Evolutionary conservation across 1,140 invertebrate genomes (phyloP).

Genomic region (Sipha flava): DNA sequence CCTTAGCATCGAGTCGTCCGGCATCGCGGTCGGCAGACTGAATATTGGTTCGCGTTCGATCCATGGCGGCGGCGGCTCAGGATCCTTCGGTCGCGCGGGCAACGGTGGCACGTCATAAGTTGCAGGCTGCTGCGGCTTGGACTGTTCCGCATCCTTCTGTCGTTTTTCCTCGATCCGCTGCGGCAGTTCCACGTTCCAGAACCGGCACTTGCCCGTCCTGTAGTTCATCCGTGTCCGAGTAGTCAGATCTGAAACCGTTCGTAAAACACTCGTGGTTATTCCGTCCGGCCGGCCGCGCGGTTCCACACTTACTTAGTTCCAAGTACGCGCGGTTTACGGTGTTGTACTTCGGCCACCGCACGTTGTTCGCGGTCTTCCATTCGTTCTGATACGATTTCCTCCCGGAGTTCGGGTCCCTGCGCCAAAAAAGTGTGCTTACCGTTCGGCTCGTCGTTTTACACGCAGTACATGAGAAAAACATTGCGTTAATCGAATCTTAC

Average conservation of each 20-base stretch:
- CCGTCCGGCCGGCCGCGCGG: too few species aligned
- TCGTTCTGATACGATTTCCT: slow-evolving; percentile 50
- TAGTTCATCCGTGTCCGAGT: slow-evolving; percentile 46
- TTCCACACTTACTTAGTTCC: slow-evolving; percentile 54
- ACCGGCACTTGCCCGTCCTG: slow-evolving; percentile 55
- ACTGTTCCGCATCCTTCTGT: slow-evolving; percentile 26
- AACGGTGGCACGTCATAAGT: neutral
- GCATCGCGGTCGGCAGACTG: neutral
- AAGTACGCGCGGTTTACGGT: slow-evolving; percentile 61
- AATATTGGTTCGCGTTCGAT: slow-evolving; percentile 26
- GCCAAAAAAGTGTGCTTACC: too few species aligned
- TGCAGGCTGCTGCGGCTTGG: too few species aligned
- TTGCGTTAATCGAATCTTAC: too few species aligned
- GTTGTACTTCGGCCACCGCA: slow-evolving; percentile 73
- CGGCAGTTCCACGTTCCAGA: slow-evolving; percentile 63
- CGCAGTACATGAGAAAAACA: too few species aligned
- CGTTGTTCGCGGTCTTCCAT: slow-evolving; percentile 58
- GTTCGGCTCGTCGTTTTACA: too few species aligned
- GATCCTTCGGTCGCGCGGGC: neutral
- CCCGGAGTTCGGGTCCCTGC: slow-evolving; percentile 66
- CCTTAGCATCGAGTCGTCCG: neutral
- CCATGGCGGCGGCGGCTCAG: neutral
- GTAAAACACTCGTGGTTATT: neutral
- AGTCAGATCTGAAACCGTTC: neutral
- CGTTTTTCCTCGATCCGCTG: slow-evolving; percentile 48